Percentiles rank a stretch among this genome's conserved stretches.
Evolutionary conservation across 2,797 vertebrate genomes (phyloP).

Genomic region (Etheostoma perlongum): DNA sequence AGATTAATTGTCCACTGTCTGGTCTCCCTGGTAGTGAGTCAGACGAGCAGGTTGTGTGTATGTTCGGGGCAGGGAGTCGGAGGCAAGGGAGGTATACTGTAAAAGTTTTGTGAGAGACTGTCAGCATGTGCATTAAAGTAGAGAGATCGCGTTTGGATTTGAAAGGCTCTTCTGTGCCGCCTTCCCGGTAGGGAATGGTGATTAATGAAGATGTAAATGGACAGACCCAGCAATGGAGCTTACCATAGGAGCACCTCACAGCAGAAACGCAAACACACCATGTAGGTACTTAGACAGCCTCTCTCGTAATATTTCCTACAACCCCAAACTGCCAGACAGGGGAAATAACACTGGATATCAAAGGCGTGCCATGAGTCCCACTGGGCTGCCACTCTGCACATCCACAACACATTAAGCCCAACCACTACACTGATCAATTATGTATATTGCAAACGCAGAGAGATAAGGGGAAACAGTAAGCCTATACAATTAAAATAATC

Average conservation of each 20-base stretch:
- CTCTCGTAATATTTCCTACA: conserved; percentile 50
- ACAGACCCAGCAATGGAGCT: conserved; percentile 57
- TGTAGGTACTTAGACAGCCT: conserved; percentile 40
- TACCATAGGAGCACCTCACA: conserved; percentile 65
- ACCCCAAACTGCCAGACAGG: conserved; percentile 64
- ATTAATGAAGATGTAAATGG: conserved; percentile 80
- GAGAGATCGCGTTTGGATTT: conserved; percentile 70
- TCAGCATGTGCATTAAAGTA: conserved; percentile 47
- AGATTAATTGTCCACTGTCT: conserved; percentile 70
- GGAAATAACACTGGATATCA: conserved; percentile 64
- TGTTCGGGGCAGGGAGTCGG: conserved; percentile 45
- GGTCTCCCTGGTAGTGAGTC: conserved; percentile 69
- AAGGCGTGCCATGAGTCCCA: conserved; percentile 67
- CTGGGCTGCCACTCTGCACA: conserved; percentile 60
- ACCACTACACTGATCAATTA: conserved; percentile 69
- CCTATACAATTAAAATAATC: conserved; percentile 56
- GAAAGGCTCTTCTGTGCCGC: conserved; percentile 71
- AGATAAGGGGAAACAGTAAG: conserved; percentile 41
- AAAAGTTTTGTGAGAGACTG: conserved; percentile 58
- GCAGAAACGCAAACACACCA: conserved; percentile 17
- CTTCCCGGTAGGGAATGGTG: conserved; percentile 68
- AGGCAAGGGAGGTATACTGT: conserved; percentile 56
- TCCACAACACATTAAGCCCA: conserved; percentile 66
- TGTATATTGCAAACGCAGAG: conserved; percentile 62
- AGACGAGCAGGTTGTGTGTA: conserved; percentile 46